phyloP scores from a whole-genome alignment of 2,797 vertebrate genomes.

The Pampus argenteus region DNA sequence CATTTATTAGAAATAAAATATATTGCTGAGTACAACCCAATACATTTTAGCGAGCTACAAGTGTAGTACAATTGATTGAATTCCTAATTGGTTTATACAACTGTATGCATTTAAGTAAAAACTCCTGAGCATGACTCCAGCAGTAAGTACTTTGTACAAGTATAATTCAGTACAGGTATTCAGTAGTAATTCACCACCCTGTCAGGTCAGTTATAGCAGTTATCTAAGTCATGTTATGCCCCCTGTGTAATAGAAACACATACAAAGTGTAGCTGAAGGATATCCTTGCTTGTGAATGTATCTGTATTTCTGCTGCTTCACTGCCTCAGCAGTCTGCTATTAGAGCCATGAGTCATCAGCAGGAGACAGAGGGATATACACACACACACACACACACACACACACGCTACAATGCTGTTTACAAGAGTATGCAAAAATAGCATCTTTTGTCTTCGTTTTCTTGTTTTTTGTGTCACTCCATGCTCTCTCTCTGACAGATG shows the following conservation, averaged over 20 bases:
- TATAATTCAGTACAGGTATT: too few species aligned
- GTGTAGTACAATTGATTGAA: too few species aligned
- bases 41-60: too few species aligned
- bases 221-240: too few species aligned
- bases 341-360: conserved; percentile 53
- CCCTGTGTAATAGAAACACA: not conserved
- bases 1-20: too few species aligned
- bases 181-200: too few species aligned
- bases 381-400: not conserved
- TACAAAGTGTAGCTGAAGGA: not conserved
- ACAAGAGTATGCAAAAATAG: conserved; percentile 25
- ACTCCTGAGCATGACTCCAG: too few species aligned
- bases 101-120: too few species aligned
- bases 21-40: too few species aligned
- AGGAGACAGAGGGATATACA: not conserved
- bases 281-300: conserved; percentile 20
- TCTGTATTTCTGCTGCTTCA: conserved; percentile 30
- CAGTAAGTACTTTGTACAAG: too few species aligned
- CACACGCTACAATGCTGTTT: not conserved
- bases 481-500: conserved; percentile 28
- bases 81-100: too few species aligned
- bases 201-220: too few species aligned
- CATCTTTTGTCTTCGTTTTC: conserved; percentile 6
- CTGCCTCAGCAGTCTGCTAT: conserved; percentile 53
- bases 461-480: conserved; percentile 6